Evolutionary conservation across 2,797 vertebrate genomes (phyloP).

Genomic region (Graptemys geographica): DNA sequence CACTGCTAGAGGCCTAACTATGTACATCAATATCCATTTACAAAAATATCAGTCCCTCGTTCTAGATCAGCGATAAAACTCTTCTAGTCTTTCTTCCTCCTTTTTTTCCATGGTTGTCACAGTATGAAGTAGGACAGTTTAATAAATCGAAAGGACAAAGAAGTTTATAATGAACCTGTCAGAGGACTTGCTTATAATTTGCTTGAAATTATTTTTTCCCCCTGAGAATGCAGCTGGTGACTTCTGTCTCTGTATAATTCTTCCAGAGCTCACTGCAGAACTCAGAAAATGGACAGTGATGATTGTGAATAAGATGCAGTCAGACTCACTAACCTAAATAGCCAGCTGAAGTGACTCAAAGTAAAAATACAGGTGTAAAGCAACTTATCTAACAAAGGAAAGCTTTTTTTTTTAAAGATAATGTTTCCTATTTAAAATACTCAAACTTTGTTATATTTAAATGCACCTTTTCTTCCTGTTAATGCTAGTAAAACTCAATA

Average conservation of each 20-base stretch:
- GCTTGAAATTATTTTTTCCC: constrained; percentile 59
- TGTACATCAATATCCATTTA: no score
- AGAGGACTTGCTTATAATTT: constrained; percentile 62
- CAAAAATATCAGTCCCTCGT: not conserved
- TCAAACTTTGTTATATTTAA: not conserved
- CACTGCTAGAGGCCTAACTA: no score
- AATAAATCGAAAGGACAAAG: constrained; percentile 67
- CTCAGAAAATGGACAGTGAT: constrained; percentile 48
- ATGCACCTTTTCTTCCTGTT: not conserved
- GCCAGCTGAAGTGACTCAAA: not conserved
- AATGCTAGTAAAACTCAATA: no score
- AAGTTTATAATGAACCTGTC: constrained; percentile 68
- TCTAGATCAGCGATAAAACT: constrained; percentile 28
- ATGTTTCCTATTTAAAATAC: not conserved
- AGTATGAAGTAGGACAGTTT: constrained; percentile 53
- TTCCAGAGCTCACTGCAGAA: constrained; percentile 32
- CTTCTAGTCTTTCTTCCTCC: not conserved
- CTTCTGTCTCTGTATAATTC: constrained; percentile 56
- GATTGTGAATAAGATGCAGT: constrained; percentile 27
- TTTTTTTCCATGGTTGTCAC: constrained; percentile 49
- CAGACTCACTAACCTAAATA: not conserved
- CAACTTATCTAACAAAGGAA: not conserved
- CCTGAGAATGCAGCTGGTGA: constrained; percentile 23
- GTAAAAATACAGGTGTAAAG: constrained; percentile 22
- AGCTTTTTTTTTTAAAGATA: not conserved